phyloP scores from a whole-genome alignment of 2,797 vertebrate species.

The Myotis daubentonii region DNA sequence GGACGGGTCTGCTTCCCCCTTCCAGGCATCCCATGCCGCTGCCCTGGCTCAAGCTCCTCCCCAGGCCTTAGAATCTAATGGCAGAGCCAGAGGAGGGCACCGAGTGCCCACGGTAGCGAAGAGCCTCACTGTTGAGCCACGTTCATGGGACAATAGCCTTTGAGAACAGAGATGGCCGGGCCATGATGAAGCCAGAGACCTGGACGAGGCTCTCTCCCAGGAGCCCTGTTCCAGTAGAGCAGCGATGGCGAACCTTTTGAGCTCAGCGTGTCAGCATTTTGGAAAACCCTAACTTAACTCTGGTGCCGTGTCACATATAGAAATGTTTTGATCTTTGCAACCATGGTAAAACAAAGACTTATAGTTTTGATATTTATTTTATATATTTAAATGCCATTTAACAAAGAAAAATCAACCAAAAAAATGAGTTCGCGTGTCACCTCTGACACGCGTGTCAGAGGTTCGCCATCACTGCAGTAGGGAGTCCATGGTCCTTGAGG shows the following conservation, averaged over 20 bases:
- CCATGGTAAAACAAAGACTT: too few relatives aligned
- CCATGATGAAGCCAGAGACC: neutral
- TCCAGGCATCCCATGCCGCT: neutral
- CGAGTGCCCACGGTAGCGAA: neutral
- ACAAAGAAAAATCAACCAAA: too few relatives aligned
- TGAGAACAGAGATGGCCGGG: neutral
- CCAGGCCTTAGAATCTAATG: neutral
- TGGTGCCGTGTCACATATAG: too few relatives aligned
- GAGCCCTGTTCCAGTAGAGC: accelerated
- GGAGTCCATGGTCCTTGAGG: neutral
- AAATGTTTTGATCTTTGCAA: too few relatives aligned
- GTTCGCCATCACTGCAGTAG: neutral
- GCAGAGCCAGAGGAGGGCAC: accelerated
- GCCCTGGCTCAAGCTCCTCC: neutral
- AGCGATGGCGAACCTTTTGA: too few relatives aligned
- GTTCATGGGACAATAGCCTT: accelerated
- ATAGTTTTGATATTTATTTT: too few relatives aligned
- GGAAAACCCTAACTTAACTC: too few relatives aligned
- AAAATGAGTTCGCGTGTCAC: too few relatives aligned
- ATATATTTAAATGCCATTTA: too few relatives aligned
- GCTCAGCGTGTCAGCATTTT: too few relatives aligned
- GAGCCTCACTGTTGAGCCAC: neutral
- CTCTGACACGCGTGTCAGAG: too few relatives aligned
- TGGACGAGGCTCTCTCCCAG: accelerated
- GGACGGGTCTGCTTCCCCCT: neutral